These are phyloP conservation scores for Paracanthobrama guichenoti DNA, from an alignment of 2,113 vertebrate species.

Conservation along the genomic window DNA sequence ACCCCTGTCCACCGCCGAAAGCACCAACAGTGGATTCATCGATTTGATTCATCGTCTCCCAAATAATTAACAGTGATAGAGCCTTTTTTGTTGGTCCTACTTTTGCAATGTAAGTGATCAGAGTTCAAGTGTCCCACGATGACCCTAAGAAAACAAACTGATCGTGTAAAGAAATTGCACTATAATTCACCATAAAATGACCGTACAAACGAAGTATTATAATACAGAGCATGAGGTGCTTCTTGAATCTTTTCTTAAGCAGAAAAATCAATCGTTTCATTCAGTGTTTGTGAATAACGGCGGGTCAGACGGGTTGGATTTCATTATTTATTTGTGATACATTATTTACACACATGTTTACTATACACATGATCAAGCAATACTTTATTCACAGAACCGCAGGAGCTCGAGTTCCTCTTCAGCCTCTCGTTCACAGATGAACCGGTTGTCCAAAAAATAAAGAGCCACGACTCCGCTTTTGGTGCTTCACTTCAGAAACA, in stretches of 20 bases:
- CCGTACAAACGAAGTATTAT: neutral
- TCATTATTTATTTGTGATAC: constrained; percentile 58
- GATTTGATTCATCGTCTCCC: too few species aligned
- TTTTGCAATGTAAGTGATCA: neutral
- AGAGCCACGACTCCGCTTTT: constrained; percentile 35
- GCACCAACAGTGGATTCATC: too few species aligned
- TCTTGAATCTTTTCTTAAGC: neutral
- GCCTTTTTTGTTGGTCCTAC: neutral
- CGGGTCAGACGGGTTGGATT: constrained; percentile 25
- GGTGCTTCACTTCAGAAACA: constrained; percentile 43
- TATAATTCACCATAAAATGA: neutral
- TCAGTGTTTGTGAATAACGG: neutral
- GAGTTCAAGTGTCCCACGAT: neutral
- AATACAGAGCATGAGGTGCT: too few species aligned
- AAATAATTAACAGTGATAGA: neutral
- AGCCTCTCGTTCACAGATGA: constrained; percentile 50
- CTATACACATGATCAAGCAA: constrained; percentile 61
- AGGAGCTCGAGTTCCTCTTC: constrained; percentile 19
- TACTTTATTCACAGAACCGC: constrained; percentile 48
- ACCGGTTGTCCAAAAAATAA: constrained; percentile 48
- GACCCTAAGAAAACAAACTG: neutral
- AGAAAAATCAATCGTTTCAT: neutral
- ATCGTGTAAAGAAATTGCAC: neutral
- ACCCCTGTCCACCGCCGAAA: too few species aligned
- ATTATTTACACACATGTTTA: constrained; percentile 60